Evolutionary conservation across 2,797 vertebrate genomes (phyloP), one percentile per base, ranked within the genome.

Genomic region (Hippoglossus hippoglossus): DNA sequence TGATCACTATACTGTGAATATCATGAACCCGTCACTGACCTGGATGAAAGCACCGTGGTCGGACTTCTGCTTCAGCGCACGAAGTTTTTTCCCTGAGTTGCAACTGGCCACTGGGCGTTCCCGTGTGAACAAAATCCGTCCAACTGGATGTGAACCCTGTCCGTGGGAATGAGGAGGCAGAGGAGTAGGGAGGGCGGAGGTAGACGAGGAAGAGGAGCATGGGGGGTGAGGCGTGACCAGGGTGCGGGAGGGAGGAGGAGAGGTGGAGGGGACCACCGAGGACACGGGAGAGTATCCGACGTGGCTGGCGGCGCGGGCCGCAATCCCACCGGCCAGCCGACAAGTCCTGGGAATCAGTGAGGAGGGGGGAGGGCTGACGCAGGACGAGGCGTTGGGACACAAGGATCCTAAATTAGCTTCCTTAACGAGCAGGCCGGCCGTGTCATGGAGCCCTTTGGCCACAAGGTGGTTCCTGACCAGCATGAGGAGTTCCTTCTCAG

Each of bases 381-480:
- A 89, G 69, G 93, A 94, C 60, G 96, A 88, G 15, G 95, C 10
- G 73, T 2, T 92, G 34, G 95, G 94, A 57, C 95, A 94, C 8
- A 94, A 92, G 11, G 95, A 87, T 0, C 91, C 93, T 83, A 99
- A 84, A 70, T 96, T 96, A 0, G 96, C 97, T 90, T 99, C 98
- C 67, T 93, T 96, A 0, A 95, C 94, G 2, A 99, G 94, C 3
- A 94, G 81, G 11, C 91, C 91, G 0, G 96, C 98, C 0, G 98
- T 97, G 85, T 98, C 96, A 1, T 94, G 94, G 0, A 99, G 94
- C 44, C 98, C 98, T 91, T 99, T 98, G 11, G 96, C 95, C 83
- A 96, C 87, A 4, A 99, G 96, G 88, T 99, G 97, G 93, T 97
- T 98, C 63, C 97, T 92, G 81, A 99, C 96, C 58, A 99, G 94